Evolutionary conservation across 1,140 invertebrate genomes (phyloP).

Genomic region (Drosophila simulans): DNA sequence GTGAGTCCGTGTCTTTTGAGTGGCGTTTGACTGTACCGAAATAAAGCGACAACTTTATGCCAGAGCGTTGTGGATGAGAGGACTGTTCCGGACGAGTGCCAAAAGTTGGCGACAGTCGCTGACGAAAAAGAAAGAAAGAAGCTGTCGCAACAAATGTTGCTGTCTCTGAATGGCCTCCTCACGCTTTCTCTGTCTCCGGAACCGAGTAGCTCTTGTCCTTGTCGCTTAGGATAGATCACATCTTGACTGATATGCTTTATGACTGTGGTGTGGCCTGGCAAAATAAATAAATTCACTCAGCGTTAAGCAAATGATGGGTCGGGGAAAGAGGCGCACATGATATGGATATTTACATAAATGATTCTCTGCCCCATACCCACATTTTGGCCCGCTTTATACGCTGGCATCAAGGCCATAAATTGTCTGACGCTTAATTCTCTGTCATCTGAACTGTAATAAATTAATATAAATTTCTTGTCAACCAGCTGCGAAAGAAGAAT

Average conservation of each 20-base stretch:
- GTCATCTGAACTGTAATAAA: slow-evolving; percentile 83
- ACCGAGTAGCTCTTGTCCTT: slow-evolving; percentile 37
- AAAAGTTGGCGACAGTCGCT: slow-evolving; percentile 74
- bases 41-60: slow-evolving; percentile 60
- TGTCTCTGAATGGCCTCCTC: slow-evolving; percentile 50
- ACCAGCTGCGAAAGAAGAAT: slow-evolving; percentile 19
- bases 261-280: neutral
- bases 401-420: slow-evolving; percentile 84
- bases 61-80: neutral
- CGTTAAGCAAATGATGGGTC: slow-evolving; percentile 24
- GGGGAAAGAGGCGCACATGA: slow-evolving; percentile 7
- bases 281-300: slow-evolving; percentile 13
- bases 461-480: slow-evolving; percentile 84
- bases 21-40: slow-evolving; percentile 69
- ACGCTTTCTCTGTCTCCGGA: slow-evolving; percentile 34
- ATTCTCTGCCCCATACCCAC: slow-evolving; percentile 29
- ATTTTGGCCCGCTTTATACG: slow-evolving; percentile 52
- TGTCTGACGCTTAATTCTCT: slow-evolving; percentile 83
- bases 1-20: slow-evolving; percentile 33
- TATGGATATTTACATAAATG: slow-evolving; percentile 70
- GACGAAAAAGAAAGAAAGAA: slow-evolving; percentile 34
- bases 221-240: slow-evolving; percentile 41
- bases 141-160: slow-evolving; percentile 52
- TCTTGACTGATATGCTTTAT: slow-evolving; percentile 28
- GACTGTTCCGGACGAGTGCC: slow-evolving; percentile 28